A percentile compares a stretch with the other conserved stretches of the same genome.
Conservation (phyloP, 1,140 invertebrate species). For the Euura lappo region DNA sequence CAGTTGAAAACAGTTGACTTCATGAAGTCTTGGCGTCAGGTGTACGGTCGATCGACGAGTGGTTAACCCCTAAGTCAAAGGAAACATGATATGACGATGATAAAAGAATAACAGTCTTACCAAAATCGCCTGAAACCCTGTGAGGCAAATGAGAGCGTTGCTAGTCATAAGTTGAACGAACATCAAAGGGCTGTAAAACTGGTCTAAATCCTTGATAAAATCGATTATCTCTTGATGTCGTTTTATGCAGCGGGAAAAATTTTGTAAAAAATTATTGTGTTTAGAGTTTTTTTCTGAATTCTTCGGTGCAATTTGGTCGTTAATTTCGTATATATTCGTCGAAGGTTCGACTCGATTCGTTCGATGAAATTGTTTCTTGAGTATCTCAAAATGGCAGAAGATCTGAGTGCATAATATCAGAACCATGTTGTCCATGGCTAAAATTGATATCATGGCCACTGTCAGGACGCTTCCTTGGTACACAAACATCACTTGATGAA, state of each 20-base stretch:
- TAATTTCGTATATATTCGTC: no score
- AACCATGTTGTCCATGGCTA: conserved; percentile 30
- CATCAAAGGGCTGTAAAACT: conserved; percentile 34
- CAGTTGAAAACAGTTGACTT: no score
- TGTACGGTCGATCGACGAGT: no score
- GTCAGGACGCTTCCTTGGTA: conserved; percentile 30
- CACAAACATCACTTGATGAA: conserved; percentile 25
- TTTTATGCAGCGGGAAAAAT: conserved; percentile 28
- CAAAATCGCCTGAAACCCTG: conserved; percentile 37
- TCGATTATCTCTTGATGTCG: conserved; percentile 37
- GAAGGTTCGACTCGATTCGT: conserved; percentile 12
- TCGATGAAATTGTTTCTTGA: conserved; percentile 28
- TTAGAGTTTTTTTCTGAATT: neutral
- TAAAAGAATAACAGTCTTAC: conserved; percentile 24
- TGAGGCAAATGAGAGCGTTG: conserved; percentile 40
- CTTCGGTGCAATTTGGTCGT: no score
- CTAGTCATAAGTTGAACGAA: conserved; percentile 40
- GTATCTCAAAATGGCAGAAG: conserved; percentile 24
- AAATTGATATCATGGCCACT: conserved; percentile 28
- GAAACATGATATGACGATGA: no score
- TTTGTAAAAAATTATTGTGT: conserved; percentile 20
- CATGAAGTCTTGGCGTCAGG: no score
- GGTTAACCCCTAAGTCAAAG: no score
- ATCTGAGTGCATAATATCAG: conserved; percentile 21
- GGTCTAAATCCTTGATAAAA: conserved; percentile 32